These are phyloP conservation scores for Exephanes ischioxanthus DNA, from an alignment of 2,888 invertebrate genomes.

Conservation along the genomic window DNA sequence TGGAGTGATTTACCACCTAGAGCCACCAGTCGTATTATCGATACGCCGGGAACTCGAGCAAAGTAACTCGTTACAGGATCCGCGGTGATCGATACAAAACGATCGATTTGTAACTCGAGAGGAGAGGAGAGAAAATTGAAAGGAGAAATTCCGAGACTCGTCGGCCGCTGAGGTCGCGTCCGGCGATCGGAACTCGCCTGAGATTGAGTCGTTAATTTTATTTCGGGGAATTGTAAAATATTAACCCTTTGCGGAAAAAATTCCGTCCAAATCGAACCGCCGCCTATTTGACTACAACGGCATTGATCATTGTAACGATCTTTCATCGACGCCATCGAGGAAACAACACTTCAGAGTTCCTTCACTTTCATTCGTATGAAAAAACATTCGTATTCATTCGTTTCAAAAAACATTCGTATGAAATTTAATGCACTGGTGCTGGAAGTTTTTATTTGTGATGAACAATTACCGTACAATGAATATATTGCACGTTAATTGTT, in stretches of 20 bases:
- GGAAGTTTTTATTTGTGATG: too few relatives aligned
- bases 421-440: too few relatives aligned
- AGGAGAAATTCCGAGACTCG: not conserved
- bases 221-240: not conserved
- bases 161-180: not conserved
- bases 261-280: not conserved
- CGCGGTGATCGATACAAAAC: slow-evolving; percentile 59
- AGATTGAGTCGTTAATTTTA: not conserved
- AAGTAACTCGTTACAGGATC: slow-evolving; percentile 38
- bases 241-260: not conserved
- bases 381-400: too few relatives aligned
- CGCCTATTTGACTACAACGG: too few relatives aligned
- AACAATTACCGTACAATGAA: too few relatives aligned
- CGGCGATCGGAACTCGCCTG: not conserved
- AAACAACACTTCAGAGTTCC: not conserved
- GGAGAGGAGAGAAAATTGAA: slow-evolving; percentile 18
- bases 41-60: slow-evolving; percentile 33
- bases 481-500: too few relatives aligned
- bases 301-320: too few relatives aligned
- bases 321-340: not conserved
- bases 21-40: slow-evolving; percentile 15
- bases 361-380: too few relatives aligned
- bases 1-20: slow-evolving; percentile 19
- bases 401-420: too few relatives aligned
- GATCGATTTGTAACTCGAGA: slow-evolving; percentile 57